Conservation (phyloP, 2,113 vertebrate species). For the Cromileptes altivelis region DNA sequence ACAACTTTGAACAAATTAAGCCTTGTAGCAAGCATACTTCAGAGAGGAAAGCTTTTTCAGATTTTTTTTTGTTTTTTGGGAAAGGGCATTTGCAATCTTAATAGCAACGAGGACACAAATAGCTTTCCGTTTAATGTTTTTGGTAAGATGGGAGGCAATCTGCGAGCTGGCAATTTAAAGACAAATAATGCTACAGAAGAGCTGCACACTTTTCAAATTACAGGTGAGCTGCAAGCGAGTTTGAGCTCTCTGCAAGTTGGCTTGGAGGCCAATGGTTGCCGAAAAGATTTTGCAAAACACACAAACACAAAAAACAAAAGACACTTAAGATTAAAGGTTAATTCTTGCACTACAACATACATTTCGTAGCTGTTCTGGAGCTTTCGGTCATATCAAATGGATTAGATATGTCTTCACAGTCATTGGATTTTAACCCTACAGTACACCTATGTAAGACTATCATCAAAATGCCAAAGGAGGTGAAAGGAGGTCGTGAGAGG, state of each 20-base stretch:
- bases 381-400: background rate
- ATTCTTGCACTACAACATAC: background rate
- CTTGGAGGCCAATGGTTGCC: background rate
- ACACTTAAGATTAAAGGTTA: no score
- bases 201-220: conserved; percentile 15
- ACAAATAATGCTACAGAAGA: conserved; percentile 14
- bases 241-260: background rate
- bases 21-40: conserved; percentile 48
- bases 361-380: background rate
- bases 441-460: background rate
- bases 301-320: background rate
- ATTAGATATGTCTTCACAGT: background rate
- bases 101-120: conserved; percentile 37
- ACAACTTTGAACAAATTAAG: conserved; percentile 54
- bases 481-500: no score
- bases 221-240: background rate
- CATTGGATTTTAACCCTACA: background rate
- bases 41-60: conserved; percentile 43
- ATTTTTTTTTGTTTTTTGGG: conserved; percentile 12
- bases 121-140: conserved; percentile 44
- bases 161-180: conserved; percentile 35
- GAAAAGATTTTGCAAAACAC: background rate
- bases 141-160: conserved; percentile 21
- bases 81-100: conserved; percentile 36
- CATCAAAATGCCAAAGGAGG: background rate